Evolutionary conservation across 64 coral and sea anemone genomes (phyloP), one percentile per base, ranked within the genome.

Genomic region (Dendrophyllia cribrosa): DNA sequence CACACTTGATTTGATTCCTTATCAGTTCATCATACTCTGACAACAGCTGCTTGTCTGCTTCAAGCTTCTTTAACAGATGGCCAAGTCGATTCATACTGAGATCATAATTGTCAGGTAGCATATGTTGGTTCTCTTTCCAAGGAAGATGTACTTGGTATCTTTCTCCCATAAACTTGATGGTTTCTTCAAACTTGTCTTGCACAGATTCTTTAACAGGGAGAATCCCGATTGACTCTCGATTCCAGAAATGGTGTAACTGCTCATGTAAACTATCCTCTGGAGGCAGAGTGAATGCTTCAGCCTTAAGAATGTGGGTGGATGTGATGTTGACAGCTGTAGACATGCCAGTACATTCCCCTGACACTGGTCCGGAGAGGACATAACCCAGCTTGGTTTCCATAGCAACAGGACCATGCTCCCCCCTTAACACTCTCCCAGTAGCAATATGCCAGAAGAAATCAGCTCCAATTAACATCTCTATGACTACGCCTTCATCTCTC

Each of bases 161-260:
- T 3, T 72, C 48, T 9, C 58, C 50, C 45, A 71, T 67, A 43
- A 74, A 51, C 4, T 16, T 9, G 11, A 85, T 76, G 24, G 55
- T 62, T 16, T 85, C 64, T 11, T 49, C 55, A 58, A 91, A 55
- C 24, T 71, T 64, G 34, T 90, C 64, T 12, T 92, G 48, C 6
- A 85, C 34, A 22, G 51, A 73, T 10, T 63, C 44, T 20, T 66
- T 34, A 49, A 23, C 48, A 43, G 69, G 19, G 9, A 48, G 43
- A 77, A 87, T 87, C 0, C 91, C 83, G 0, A 93, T 47, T 5
- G 53, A 65, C 53, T 93, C 91, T 22, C 78, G 24, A 43, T 85
- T 84, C 91, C 91, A 87, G 62, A 93, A 93, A 2, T 76, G 78
- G n/a, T 55, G 15, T 13, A 90, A 56, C 4, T 90, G 58, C 49